These are phyloP conservation scores for Ciona savignyi DNA, from an alignment of 23 tunicate genomes.

Conservation along the genomic window DNA sequence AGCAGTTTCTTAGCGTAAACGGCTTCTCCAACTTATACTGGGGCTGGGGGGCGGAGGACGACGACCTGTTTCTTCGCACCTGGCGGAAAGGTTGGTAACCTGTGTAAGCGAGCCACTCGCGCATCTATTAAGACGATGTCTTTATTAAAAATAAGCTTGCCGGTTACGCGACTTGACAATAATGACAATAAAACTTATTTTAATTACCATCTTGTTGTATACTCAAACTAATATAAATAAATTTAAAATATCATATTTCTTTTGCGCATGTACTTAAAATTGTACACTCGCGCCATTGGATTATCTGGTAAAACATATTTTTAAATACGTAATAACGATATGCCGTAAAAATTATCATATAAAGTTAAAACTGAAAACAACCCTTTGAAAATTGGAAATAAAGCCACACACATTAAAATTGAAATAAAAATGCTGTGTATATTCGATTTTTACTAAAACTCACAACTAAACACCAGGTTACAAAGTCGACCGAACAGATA, in stretches of 20 bases:
- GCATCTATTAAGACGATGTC: too few relatives aligned
- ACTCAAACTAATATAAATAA: not conserved
- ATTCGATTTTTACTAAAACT: not conserved
- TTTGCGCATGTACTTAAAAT: not conserved
- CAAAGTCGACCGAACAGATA: conserved; percentile 8
- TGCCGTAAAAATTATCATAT: not conserved
- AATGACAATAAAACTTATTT: too few relatives aligned
- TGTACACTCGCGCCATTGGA: too few relatives aligned
- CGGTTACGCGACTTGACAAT: too few relatives aligned
- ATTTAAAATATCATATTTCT: too few relatives aligned
- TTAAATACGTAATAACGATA: too few relatives aligned
- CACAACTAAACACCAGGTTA: too few relatives aligned
- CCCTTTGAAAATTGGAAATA: too few relatives aligned
- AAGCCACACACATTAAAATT: not conserved
- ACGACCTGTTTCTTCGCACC: conserved; percentile 27
- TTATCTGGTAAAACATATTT: too few relatives aligned
- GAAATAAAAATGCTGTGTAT: not conserved
- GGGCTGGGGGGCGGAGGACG: conserved; percentile 53
- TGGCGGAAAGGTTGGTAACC: conserved; percentile 37
- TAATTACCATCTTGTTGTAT: not conserved
- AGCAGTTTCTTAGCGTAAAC: conserved; percentile 50
- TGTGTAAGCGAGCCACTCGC: too few relatives aligned
- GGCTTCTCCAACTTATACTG: conserved; percentile 58
- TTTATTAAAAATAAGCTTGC: too few relatives aligned
- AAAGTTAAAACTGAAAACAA: not conserved